phyloP scores from a whole-genome alignment of 2,888 invertebrate species.

The Cataglyphis rosenhaueri region DNA sequence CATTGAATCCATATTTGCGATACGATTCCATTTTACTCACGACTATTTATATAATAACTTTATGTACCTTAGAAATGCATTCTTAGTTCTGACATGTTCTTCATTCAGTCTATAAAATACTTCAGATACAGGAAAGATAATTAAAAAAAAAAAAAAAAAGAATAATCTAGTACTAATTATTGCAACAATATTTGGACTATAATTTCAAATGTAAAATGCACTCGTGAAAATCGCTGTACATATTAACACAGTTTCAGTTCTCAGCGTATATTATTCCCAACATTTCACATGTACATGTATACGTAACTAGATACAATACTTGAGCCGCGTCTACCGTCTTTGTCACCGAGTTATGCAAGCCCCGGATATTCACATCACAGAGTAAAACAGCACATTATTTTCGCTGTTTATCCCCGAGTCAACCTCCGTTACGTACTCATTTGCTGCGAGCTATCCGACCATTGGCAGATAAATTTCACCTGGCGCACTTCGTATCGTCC shows the following conservation, averaged over 20 bases:
- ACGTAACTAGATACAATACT: not conserved
- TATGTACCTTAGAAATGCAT: not conserved
- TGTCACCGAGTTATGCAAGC: slow-evolving; percentile 3
- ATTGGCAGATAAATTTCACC: slow-evolving; percentile 46
- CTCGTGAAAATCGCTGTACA: not conserved
- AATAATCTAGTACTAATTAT: not conserved
- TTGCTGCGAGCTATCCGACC: slow-evolving; percentile 37
- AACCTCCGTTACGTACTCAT: slow-evolving; percentile 38
- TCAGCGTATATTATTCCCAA: not conserved
- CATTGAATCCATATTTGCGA: slow-evolving; percentile 1
- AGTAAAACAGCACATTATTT: slow-evolving; percentile 37
- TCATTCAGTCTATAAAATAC: not conserved
- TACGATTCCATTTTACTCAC: not conserved
- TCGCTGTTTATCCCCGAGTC: slow-evolving; percentile 46
- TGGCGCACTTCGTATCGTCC: slow-evolving; percentile 40
- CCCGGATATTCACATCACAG: slow-evolving; percentile 3
- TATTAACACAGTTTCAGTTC: not conserved
- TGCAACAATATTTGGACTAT: not conserved
- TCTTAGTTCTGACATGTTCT: not conserved
- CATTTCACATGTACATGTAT: not conserved
- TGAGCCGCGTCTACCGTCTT: not conserved
- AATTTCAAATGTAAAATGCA: not conserved
- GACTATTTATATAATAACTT: not conserved
- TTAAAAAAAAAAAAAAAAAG: too few species aligned
- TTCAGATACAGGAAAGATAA: not conserved